A percentile compares a stretch with the other conserved stretches of the same genome.
phyloP scores from a whole-genome alignment of 2,888 invertebrate species.

The Rhamnusium bicolor region DNA sequence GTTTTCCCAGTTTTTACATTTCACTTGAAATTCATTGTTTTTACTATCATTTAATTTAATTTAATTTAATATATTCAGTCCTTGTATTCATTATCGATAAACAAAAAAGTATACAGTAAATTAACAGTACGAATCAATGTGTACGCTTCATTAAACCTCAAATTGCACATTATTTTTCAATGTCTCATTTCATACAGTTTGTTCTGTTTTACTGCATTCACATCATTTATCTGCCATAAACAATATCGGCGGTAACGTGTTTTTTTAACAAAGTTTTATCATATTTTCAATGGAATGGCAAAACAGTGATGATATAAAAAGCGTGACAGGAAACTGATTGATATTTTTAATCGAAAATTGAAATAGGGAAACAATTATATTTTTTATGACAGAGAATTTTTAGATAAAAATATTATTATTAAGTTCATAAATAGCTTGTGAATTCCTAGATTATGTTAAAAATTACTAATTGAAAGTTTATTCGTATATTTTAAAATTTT shows the following conservation, averaged over 20 bases:
- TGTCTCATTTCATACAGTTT: not conserved
- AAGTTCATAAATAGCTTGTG: not conserved
- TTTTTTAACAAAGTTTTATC: conserved; percentile 4
- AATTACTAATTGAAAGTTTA: too few relatives aligned
- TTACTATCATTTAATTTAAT: not conserved
- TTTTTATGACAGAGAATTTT: not conserved
- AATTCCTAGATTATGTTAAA: not conserved
- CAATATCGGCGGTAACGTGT: not conserved
- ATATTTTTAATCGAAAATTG: conserved; percentile 24
- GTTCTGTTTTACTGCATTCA: conserved; percentile 11
- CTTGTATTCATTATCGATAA: not conserved
- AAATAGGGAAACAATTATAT: not conserved
- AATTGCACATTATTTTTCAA: not conserved
- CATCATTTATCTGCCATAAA: not conserved
- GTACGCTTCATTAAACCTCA: not conserved
- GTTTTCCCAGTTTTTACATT: too few relatives aligned
- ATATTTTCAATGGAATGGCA: conserved; percentile 1
- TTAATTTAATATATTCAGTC: not conserved
- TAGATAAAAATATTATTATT: not conserved
- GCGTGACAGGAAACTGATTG: conserved; percentile 27
- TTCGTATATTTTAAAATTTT: too few relatives aligned
- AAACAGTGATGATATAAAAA: conserved; percentile 17
- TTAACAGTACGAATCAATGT: not conserved
- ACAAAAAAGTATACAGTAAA: not conserved
- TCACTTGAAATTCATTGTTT: too few relatives aligned